Evolutionary conservation across 1,140 invertebrate species (phyloP), one percentile per base, ranked within the genome.

Genomic region (Melanaphis sacchari): DNA sequence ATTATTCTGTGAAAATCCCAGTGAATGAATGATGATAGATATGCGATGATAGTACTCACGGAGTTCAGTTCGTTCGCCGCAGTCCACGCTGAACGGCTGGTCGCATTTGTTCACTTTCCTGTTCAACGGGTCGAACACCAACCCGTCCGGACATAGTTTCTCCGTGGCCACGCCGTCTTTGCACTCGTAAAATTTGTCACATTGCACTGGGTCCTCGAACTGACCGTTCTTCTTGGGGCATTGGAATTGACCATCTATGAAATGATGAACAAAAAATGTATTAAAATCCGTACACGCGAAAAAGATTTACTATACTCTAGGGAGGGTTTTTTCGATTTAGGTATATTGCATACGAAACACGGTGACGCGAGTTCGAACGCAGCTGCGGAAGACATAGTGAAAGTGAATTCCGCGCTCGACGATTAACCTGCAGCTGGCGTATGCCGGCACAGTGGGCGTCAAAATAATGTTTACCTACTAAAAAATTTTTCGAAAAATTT

Each of bases 61-160:
- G 93, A 98, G 96, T 95, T 98, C 97, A 40, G 97, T 96, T 94
- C 98, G 96, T 94, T 98, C 97, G 82, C 97, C 97, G 94, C 98
- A 99, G 94, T 98, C 98, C 21, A 98, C 97, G 94, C 98, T 98
- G 96, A 98, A 98, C 94, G 97, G 97, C 95, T 98, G 97, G 95
- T 98, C 98, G 95, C 98, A 98, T 95, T 98, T 98, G 96, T 98
- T 98, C 94, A 97, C 96, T 95, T 98, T 97, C 94, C 97, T 96
- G 95, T 97, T 98, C 93, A 96, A 94, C 3, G 97, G 97, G 96
- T 98, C 97, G 95, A 98, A 98, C 38, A 98, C 98, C 31, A 98
- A 96, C 94, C 98, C 98, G 95, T 98, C 98, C 9, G 97, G 97
- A 94, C 98, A 98, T 2, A 98, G 96, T 95, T 98, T 98, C 94